Evolutionary conservation across 2,113 vertebrate genomes (phyloP).

Genomic region (Gopherus flavomarginatus): DNA sequence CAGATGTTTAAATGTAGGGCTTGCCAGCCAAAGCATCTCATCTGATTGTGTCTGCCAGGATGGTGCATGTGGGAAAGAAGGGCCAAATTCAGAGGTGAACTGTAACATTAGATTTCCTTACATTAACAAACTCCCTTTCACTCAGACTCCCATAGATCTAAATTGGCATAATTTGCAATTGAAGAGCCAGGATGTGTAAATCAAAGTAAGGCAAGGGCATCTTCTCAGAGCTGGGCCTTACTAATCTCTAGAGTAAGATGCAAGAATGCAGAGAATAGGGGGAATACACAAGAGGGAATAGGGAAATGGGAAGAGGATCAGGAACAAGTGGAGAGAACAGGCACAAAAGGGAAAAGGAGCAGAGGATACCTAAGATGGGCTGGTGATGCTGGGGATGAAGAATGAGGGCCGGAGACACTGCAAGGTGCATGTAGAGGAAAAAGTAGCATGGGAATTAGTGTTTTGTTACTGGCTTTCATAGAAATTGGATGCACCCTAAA

Average conservation of each 20-base stretch:
- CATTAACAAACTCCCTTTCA: neutral
- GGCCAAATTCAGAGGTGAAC: neutral
- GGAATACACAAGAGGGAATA: neutral
- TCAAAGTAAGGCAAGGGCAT: neutral
- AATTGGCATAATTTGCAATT: neutral
- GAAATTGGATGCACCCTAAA: neutral
- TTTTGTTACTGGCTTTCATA: neutral
- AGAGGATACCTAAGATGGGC: neutral
- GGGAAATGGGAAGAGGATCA: neutral
- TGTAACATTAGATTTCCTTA: neutral
- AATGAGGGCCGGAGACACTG: neutral
- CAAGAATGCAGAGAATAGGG: neutral
- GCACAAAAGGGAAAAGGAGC: neutral
- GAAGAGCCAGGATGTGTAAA: neutral
- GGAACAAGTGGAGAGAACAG: neutral
- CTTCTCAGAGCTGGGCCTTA: neutral
- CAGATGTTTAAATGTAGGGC: neutral
- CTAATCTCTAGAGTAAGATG: neutral
- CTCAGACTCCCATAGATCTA: neutral
- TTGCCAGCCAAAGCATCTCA: neutral
- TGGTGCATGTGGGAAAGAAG: neutral
- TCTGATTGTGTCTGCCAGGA: neutral
- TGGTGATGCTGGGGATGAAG: neutral
- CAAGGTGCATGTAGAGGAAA: neutral
- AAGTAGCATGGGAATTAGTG: rapidly evolving